Base-by-base conservation (phyloP, 2,113 vertebrate genomes). In the Aix galericulata region DNA sequence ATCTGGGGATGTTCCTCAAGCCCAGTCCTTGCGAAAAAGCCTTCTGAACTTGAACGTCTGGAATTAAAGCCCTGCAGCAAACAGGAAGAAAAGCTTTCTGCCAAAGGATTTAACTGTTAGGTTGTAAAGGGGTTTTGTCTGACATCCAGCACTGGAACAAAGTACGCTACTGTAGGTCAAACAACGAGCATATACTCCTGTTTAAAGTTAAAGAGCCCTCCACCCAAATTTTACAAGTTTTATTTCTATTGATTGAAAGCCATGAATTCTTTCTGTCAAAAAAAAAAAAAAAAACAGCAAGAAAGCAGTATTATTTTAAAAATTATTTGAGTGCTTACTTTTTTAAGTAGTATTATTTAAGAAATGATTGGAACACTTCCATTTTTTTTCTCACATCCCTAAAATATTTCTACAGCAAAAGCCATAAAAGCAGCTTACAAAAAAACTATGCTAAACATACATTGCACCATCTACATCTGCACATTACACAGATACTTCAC, bases 331-430 rank as follows among this genome's bases (percentile, higher is more conserved):
- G 90, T 17, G 26, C 16, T 29, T 85, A 29, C 3, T 4, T 23
- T 8, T 4, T 23, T 8, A 50, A n/a, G 46, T 17, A 48, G 3
- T 69, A 58, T 25, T 59, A 23, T 82, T 67, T 44, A 34, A 75
- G 20, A 17, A 56, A 64, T 0, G 0, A 56, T 2, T 46, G 18
- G n/a, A 72, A 93, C 12, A 20, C 17, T 31, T 81, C 26, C 3
- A 4, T 26, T 62, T 63, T 21, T 31, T 12, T 26, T 11, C 4
- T 5, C 17, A 21, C 27, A 27, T 17, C 14, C 18, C 36, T 53
- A 38, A 74, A 34, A 38, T 26, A 67, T 46, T 56, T 83, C 17
- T 36, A 26, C 10, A 2, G 29, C 36, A 72, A 72, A 84, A 83
- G 20, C 17, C 38, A 22, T 23, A 60, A 87, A 75, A 64, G 9